Evolutionary conservation across 2,113 vertebrate species (phyloP).

Genomic region (Otus sunia): DNA sequence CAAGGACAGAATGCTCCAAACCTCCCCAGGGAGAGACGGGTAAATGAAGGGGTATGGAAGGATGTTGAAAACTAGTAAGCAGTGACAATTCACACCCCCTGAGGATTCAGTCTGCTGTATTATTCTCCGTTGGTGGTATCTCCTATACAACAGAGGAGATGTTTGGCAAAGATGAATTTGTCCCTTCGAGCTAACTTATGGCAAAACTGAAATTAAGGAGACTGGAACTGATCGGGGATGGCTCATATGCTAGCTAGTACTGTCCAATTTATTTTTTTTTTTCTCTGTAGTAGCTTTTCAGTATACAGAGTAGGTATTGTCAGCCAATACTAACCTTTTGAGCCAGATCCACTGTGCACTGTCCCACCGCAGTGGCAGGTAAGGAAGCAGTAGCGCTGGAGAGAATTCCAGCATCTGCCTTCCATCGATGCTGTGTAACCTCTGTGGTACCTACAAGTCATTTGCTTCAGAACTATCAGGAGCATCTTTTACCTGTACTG

Average conservation of each 20-base stretch:
- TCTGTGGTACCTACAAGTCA: not conserved
- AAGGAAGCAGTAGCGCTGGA: not conserved
- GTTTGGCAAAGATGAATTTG: not conserved
- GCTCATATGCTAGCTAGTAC: not conserved
- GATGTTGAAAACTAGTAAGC: not conserved
- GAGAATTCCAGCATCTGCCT: not conserved
- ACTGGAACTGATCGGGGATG: not conserved
- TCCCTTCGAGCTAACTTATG: not conserved
- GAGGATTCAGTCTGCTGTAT: not conserved
- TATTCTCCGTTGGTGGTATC: not conserved
- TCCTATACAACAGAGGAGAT: not conserved
- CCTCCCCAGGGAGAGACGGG: not conserved
- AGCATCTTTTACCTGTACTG: not conserved
- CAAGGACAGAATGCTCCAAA: not conserved
- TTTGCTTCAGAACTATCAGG: not conserved
- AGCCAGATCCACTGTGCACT: not conserved
- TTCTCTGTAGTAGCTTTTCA: not conserved
- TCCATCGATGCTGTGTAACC: not conserved
- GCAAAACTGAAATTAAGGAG: not conserved
- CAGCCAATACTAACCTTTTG: not conserved
- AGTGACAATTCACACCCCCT: not conserved
- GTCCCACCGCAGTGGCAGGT: not conserved
- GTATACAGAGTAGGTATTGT: not conserved
- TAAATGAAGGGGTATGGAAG: not conserved
- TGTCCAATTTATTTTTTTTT: not conserved